Evolutionary conservation across 2,113 vertebrate genomes (phyloP).

Genomic region (Bothrops jararaca): DNA sequence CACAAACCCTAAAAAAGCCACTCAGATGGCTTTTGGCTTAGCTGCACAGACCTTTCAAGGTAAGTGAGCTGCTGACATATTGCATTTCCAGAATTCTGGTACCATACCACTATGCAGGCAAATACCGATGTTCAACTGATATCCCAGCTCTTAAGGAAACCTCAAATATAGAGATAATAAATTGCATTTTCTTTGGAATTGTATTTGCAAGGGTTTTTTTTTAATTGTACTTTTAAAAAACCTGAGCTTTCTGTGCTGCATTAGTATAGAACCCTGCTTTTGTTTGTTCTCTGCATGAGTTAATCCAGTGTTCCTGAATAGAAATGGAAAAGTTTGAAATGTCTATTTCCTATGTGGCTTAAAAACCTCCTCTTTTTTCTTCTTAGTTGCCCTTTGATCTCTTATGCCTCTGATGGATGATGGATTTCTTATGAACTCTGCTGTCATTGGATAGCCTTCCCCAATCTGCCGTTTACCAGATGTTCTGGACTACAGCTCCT

Average conservation of each 20-base stretch:
- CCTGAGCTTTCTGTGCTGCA: neutral
- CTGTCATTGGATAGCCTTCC: neutral
- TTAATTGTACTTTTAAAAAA: neutral
- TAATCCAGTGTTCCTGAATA: neutral
- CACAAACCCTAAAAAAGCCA: fast-evolving
- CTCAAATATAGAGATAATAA: neutral
- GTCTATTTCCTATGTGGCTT: neutral
- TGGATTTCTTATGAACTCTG: neutral
- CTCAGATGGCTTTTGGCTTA: fast-evolving
- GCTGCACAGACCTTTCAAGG: neutral
- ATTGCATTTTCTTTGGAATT: neutral
- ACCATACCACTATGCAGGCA: neutral
- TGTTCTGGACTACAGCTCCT: neutral
- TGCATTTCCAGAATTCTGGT: neutral
- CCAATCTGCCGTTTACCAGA: neutral
- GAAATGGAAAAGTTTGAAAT: neutral
- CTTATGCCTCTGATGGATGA: neutral
- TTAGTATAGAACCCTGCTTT: neutral
- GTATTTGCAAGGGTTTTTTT: neutral
- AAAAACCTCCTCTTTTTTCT: neutral
- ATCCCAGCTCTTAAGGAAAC: neutral
- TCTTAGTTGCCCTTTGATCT: neutral
- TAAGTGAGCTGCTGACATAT: fast-evolving
- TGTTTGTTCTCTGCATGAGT: neutral
- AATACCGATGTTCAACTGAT: neutral